Base-by-base conservation (phyloP, 2,888 invertebrate genomes). In the Agrilus cyanescens region DNA sequence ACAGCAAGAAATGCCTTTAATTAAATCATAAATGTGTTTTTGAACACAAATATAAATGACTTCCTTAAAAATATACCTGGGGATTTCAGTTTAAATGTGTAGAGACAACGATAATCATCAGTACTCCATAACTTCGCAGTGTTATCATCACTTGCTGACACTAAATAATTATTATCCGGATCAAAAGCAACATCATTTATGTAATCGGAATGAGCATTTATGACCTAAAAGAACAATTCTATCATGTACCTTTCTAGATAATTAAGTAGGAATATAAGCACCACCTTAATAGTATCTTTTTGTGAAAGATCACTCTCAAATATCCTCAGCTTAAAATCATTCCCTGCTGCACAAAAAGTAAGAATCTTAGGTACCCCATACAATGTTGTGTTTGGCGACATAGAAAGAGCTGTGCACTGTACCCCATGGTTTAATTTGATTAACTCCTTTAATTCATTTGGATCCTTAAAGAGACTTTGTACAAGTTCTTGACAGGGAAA, bases 61-160 rank as follows among this genome's bases (percentile, higher is more conserved):
- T 8, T n/a, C 13, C 7, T 20, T 12, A 12, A 3, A 29, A 30
- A 36, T 38, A 43, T 56, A 51, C 79, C 80, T 34, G 84, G 78
- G 12, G 82, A 80, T 16, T 74, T 73, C 14, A 85, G 65, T 45
- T 73, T 69, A 55, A 84, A 79, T 31, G 74, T 74, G 4, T 73
- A 68, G 16, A 73, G 61, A 52, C 72, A 71, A 50, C 71, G 69
- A 45, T 68, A 70, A 31, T 68, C 66, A 25, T 72, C 68, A 7
- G 70, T 59, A 25, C 66, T 63, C 84, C 85, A 85, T 20, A 86
- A 65, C 54, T 76, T 74, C 54, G 82, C 83, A 0, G 81, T 79
- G 50, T 79, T 76, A 61, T 86, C 85, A 65, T 86, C 85, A 51
- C 84, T 79, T 2, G 78, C 79, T n/a, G 83, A 83, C 12, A 81